Percentiles rank a stretch among this genome's conserved stretches.
Conservation (phyloP, 2,888 invertebrate genomes). For the Gryllus longicercus region DNA sequence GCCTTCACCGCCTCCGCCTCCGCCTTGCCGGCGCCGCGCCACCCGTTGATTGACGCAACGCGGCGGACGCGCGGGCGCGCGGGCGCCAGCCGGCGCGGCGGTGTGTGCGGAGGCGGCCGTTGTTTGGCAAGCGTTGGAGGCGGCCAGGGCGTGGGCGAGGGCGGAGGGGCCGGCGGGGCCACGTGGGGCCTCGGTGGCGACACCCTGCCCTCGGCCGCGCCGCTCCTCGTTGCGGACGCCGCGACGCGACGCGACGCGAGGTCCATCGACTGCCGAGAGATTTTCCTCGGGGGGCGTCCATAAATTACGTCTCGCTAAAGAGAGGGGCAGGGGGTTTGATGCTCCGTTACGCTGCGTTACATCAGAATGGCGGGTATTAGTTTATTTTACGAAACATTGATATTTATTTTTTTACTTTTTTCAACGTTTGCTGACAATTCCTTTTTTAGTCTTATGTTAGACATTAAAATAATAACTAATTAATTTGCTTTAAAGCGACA, state of each 20-base stretch:
- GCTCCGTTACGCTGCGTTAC: no score
- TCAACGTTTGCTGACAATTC: no score
- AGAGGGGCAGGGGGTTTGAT: no score
- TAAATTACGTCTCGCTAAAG: not conserved
- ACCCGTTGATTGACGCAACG: not conserved
- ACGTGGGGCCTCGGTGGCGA: not conserved
- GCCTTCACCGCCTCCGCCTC: not conserved
- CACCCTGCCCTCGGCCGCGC: conserved; percentile 1
- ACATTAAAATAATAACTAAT: no score
- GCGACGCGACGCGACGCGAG: not conserved
- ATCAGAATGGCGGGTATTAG: no score
- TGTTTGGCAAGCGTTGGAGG: conserved; percentile 4
- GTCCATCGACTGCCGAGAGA: not conserved
- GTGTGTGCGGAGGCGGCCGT: not conserved
- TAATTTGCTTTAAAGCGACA: no score
- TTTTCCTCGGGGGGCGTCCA: not conserved
- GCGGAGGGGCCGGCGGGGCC: not conserved
- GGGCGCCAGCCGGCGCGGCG: not conserved
- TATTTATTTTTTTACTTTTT: no score
- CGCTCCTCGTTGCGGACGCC: not conserved
- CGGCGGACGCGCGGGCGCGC: not conserved
- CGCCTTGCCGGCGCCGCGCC: not conserved
- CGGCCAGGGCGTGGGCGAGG: not conserved
- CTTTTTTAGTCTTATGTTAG: no score
- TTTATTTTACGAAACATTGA: no score